These are phyloP conservation scores for Chloroceryle amazona DNA, from an alignment of 2,797 vertebrate genomes.

Conservation along the genomic window DNA sequence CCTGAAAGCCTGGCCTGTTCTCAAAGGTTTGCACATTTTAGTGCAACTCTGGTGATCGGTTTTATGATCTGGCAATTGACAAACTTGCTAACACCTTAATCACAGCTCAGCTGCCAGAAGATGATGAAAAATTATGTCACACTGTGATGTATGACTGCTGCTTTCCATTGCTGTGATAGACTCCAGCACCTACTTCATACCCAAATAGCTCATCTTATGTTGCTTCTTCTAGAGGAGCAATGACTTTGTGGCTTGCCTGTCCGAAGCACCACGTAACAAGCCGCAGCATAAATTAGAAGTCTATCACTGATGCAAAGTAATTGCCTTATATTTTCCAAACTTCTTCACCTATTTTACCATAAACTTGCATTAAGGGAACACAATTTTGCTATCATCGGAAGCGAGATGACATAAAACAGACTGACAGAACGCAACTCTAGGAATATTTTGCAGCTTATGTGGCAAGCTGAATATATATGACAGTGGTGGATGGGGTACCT, in stretches of 20 bases:
- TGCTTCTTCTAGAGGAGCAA: neutral
- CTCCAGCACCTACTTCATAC: neutral
- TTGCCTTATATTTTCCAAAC: neutral
- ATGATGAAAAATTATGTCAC: slow-evolving; percentile 56
- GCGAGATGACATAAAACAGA: neutral
- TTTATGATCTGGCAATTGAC: slow-evolving; percentile 55
- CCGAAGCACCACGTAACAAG: neutral
- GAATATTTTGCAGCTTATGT: neutral
- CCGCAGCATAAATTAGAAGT: neutral
- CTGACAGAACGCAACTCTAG: neutral
- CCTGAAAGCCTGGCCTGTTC: neutral
- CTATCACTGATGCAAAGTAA: neutral
- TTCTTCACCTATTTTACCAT: neutral
- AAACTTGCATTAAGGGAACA: neutral
- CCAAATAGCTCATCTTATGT: neutral
- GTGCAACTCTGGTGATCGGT: neutral
- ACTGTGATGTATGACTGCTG: slow-evolving; percentile 9
- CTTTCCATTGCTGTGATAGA: neutral
- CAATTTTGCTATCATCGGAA: neutral
- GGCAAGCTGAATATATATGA: neutral
- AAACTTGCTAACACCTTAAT: slow-evolving; percentile 46
- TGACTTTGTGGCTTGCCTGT: neutral
- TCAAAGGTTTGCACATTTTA: neutral
- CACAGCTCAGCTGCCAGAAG: slow-evolving; percentile 2
- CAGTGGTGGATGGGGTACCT: neutral